Evolutionary conservation across 1,140 invertebrate species (phyloP).

Genomic region (Nylanderia fulva): DNA sequence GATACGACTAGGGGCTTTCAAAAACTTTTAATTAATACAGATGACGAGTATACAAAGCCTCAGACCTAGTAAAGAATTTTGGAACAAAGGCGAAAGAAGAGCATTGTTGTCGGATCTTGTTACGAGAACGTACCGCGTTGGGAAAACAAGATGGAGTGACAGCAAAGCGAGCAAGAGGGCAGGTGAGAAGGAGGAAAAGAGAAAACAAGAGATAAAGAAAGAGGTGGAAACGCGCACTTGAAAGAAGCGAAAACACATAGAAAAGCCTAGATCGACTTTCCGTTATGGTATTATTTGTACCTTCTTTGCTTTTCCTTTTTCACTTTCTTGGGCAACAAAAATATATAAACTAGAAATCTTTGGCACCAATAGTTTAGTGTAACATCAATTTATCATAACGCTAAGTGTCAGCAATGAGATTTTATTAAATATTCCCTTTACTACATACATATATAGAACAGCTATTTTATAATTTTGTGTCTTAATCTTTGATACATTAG

Average conservation of each 20-base stretch:
- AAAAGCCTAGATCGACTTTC: conserved; percentile 57
- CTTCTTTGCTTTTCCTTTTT: conserved; percentile 58
- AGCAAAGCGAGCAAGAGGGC: conserved; percentile 33
- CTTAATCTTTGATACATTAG: background rate
- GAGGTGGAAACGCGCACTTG: conserved; percentile 25
- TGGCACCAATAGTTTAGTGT: conserved; percentile 46
- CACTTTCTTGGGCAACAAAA: conserved; percentile 42
- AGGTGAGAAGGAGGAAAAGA: conserved; percentile 4
- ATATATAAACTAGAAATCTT: conserved; percentile 68
- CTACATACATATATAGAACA: background rate
- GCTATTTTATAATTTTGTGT: background rate
- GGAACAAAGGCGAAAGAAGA: conserved; percentile 79
- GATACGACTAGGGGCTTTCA: conserved; percentile 71
- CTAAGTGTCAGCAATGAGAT: conserved; percentile 1
- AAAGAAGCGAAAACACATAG: conserved; percentile 59
- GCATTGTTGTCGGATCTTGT: conserved; percentile 82
- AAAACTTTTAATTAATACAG: conserved; percentile 82
- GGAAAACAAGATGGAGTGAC: conserved; percentile 60
- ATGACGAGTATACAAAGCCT: conserved; percentile 77
- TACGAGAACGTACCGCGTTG: conserved; percentile 71
- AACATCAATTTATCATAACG: conserved; percentile 25
- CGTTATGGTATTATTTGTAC: conserved; percentile 66
- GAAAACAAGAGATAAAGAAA: conserved; percentile 11
- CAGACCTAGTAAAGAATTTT: conserved; percentile 78
- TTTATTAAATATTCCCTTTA: background rate